Base-by-base conservation (phyloP, 1,140 invertebrate species). In the Diachasmimorpha longicaudata region DNA sequence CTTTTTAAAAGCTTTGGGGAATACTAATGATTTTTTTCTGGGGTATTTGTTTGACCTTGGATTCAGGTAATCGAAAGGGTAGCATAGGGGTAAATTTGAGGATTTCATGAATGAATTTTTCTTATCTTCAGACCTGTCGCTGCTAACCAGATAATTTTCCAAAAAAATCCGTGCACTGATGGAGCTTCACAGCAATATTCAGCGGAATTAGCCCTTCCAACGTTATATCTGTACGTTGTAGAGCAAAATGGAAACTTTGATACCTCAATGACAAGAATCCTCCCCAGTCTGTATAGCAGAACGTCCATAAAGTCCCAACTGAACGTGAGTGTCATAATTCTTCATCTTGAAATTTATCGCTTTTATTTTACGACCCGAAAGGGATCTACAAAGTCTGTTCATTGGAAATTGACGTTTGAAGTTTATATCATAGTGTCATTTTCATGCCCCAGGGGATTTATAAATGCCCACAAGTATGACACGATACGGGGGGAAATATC, bases 231-330 rank as follows among this genome's bases (percentile, higher is more conserved):
- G 72, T 88, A 88, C 74, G 81, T 88, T 8, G 79, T 86, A 25
- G 83, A 89, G 78, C 77, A 83, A 66, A 79, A 84, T 46, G 83
- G 84, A 21, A 83, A 79, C 66, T 85, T 88, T 37, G 85, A 89
- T 52, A 74, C 37, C 5, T 39, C 70, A 5, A 82, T 88, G 78
- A 89, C 87, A 5, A 85, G 85, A 77, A 79, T 79, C n/a, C 63
- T 89, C 39, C 85, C 84, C 21, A 81, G 72, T 72, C 79, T 88
- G 21, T 86, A 86, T 77, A 79, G 81, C 19, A 76, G 82, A 21
- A 52, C 55, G 19, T 69, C 75, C 13, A 68, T 77, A 9, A 72
- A 79, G 13, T 52, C 71, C 0, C 67, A 71, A 42, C 42, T 79
- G 14, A 66, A 69, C 9, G 75, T 77, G 67, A 77, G 75, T 79